These are phyloP conservation scores for Catamblyrhynchus diadema DNA, from an alignment of 2,797 vertebrate species.

Conservation along the genomic window DNA sequence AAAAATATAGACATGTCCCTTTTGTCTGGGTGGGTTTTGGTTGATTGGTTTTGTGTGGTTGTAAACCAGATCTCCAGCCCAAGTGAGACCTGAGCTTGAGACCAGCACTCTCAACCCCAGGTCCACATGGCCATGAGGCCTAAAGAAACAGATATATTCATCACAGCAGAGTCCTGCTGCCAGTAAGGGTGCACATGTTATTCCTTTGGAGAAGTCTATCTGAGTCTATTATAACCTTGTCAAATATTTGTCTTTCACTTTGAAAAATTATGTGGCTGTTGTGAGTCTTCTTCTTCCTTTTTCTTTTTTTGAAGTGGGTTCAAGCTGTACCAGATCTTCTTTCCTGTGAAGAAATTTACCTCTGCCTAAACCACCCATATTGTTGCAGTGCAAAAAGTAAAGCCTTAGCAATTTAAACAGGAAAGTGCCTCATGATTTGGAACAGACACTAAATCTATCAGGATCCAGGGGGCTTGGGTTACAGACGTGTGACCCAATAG, in stretches of 20 bases:
- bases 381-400: background rate
- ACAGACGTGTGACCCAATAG: background rate
- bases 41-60: background rate
- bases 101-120: background rate
- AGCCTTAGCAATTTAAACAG: background rate
- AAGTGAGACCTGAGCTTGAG: background rate
- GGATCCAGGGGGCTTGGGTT: background rate
- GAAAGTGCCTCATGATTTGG: background rate
- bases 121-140: fast-evolving
- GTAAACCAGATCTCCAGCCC: background rate
- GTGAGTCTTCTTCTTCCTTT: background rate
- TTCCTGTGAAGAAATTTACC: background rate
- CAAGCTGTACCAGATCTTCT: background rate
- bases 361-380: background rate
- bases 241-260: background rate
- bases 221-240: background rate
- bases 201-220: background rate
- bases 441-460: background rate
- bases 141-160: background rate
- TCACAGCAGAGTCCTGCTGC: background rate
- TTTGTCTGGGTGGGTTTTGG: background rate
- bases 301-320: background rate
- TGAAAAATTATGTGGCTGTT: background rate
- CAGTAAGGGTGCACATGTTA: background rate
- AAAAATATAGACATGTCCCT: background rate